These are phyloP conservation scores for Gavia stellata DNA, from an alignment of 2,113 vertebrate species.

Conservation along the genomic window DNA sequence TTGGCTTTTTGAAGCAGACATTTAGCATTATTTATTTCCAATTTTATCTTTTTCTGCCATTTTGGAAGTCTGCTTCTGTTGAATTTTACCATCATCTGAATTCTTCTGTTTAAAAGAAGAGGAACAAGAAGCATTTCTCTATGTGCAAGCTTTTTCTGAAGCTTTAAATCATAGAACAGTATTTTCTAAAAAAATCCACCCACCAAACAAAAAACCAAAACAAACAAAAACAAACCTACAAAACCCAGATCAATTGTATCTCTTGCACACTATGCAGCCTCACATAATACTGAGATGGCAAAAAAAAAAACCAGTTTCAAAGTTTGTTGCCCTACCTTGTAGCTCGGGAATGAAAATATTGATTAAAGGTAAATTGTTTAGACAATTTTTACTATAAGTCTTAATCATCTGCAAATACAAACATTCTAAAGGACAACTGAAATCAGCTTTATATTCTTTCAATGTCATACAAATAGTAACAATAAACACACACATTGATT, in stretches of 20 bases:
- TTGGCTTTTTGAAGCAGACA: background rate
- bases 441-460: background rate
- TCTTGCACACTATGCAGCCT: background rate
- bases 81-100: background rate
- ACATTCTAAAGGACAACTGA: background rate
- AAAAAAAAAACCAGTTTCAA: background rate
- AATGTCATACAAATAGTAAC: background rate
- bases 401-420: background rate
- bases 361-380: constrained; percentile 27
- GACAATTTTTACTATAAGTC: background rate
- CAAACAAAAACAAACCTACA: background rate
- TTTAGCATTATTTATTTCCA: background rate
- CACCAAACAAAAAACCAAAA: background rate
- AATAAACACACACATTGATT: background rate
- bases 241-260: background rate
- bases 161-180: background rate
- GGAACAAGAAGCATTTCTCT: background rate
- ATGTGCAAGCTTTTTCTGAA: background rate
- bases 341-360: background rate
- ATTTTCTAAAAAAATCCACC: background rate
- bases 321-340: background rate
- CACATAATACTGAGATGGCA: background rate
- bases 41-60: background rate
- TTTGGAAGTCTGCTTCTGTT: background rate
- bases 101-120: background rate